Evolutionary conservation across 2,113 vertebrate species (phyloP), one percentile per base, ranked within the genome.

Genomic region (Gallinago paraguaiae): DNA sequence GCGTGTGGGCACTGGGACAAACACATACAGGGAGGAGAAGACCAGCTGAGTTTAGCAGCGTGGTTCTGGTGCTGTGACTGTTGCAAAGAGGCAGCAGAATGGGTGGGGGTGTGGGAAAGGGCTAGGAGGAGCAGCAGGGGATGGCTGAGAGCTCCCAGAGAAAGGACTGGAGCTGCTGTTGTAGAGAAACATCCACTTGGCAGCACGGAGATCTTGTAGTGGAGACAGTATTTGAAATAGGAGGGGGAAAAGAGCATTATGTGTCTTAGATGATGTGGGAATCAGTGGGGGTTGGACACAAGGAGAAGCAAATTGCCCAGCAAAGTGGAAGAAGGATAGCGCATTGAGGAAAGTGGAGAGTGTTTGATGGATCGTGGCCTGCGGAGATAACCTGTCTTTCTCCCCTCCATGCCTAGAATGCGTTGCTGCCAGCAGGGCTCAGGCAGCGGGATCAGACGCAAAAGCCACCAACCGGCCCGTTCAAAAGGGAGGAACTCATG

Each of bases 391-490:
- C 53, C 19, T 2, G 2, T 59, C 19, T 96, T 84, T 96, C 69
- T 88, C 31, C 33, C 46, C 53, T 91, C 76, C 9, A 1, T 69
- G 76, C 90, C 90, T 92, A 99, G 99, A 99, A 99, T 7, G 98
- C 98, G 2, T 90, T 99, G 96, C 93, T 99, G 96, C 99, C 99
- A 0, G 99, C 99, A 20, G 99, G 99, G 77, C 95, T 99, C 97
- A 98, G 99, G 85, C 99, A 99, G 97, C 99, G 98, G 92, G 99
- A 99, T 97, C 99, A 99, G 98, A 99, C 99, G 1, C 99, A 98
- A 96, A 99, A 99, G 97, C 97, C 98, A 48, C 99, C 99, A 18
- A 99, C 99, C 0, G 99, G 99, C 65, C 98, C 97, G 0, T 99
- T 99, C 97, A 99, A 99, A 95, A 98, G 99, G 94, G 99, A 99